A percentile compares a stretch with the other conserved stretches of the same genome.
These are phyloP conservation scores for Verasper variegatus DNA, from an alignment of 2,113 vertebrate species.

Conservation along the genomic window DNA sequence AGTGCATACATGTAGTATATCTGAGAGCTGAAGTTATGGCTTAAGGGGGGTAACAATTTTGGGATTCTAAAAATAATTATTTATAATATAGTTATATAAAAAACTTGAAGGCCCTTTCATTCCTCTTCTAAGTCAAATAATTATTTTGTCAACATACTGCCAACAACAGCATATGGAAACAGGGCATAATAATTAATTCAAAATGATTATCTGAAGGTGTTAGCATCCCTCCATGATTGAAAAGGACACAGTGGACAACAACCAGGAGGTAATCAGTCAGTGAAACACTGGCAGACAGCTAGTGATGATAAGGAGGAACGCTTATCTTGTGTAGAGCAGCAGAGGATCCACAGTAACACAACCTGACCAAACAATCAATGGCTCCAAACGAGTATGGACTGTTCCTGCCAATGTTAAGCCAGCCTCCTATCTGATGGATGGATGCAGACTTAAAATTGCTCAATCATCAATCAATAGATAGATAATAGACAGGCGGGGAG, in stretches of 20 bases:
- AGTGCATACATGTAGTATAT: no score
- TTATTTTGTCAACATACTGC: no score
- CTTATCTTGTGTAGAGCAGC: background rate
- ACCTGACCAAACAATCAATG: background rate
- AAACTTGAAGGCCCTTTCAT: no score
- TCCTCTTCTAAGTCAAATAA: no score
- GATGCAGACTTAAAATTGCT: slow-evolving; percentile 19
- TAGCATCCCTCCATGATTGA: background rate
- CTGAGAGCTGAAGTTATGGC: no score
- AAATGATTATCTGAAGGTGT: no score
- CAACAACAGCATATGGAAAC: no score
- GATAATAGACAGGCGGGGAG: background rate
- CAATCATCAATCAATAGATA: slow-evolving; percentile 26
- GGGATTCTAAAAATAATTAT: no score
- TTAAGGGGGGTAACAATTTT: no score
- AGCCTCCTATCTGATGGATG: slow-evolving; percentile 28
- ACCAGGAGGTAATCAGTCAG: background rate
- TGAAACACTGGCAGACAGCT: background rate
- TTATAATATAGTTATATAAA: no score
- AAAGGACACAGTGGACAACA: background rate
- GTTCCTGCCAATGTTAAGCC: background rate
- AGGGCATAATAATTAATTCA: no score
- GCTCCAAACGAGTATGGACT: background rate
- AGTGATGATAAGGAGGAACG: background rate
- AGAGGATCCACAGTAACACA: slow-evolving; percentile 4